These are phyloP conservation scores for Diplosoma virens DNA, from an alignment of 23 tunicate species.

Conservation along the genomic window DNA sequence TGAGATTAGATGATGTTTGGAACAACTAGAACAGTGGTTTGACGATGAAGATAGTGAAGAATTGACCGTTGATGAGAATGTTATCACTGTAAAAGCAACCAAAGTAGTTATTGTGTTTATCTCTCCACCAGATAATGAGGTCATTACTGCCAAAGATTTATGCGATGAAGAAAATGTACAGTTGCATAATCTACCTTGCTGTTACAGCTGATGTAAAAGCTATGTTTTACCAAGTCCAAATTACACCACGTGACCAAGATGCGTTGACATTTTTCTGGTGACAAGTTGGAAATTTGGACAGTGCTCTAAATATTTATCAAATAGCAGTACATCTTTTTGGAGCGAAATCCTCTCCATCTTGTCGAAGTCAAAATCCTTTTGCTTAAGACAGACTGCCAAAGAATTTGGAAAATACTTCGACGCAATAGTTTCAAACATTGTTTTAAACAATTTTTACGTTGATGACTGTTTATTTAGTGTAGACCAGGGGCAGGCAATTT, in stretches of 20 bases:
- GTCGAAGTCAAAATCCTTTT: background rate
- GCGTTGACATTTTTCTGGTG: constrained; percentile 3
- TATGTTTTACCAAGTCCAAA: too few species aligned
- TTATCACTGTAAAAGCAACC: too few species aligned
- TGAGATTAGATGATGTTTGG: too few species aligned
- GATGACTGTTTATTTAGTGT: background rate
- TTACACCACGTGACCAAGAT: background rate
- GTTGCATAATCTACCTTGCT: background rate
- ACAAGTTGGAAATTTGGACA: background rate
- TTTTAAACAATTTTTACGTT: background rate
- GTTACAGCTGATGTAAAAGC: too few species aligned
- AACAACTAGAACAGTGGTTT: background rate
- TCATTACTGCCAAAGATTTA: too few species aligned
- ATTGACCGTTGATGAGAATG: background rate
- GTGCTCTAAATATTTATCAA: too few species aligned
- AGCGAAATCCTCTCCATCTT: background rate
- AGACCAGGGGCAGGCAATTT: too few species aligned
- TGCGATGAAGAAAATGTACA: background rate
- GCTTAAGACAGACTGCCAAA: background rate
- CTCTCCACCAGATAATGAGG: background rate
- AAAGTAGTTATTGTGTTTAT: background rate
- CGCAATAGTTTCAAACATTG: background rate
- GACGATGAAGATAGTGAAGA: background rate
- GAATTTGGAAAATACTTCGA: constrained; percentile 1
- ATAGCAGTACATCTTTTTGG: background rate